Evolutionary conservation across 2,888 invertebrate species (phyloP).

Genomic region (Hydriomena furcata): DNA sequence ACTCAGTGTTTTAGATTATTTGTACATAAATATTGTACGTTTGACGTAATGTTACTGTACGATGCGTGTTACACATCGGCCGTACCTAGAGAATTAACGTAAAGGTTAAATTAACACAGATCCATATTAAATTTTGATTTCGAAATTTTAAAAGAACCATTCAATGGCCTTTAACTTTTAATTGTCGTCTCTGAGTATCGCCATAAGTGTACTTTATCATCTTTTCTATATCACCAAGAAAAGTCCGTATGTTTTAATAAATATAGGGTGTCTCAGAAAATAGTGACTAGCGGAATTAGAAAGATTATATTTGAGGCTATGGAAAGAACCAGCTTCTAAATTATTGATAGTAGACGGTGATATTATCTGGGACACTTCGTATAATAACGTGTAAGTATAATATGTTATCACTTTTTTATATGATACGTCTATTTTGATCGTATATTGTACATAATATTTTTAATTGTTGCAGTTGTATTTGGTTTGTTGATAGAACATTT

Average conservation of each 20-base stretch:
- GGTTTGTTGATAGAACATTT: conserved; percentile 13
- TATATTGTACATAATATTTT: conserved; percentile 20
- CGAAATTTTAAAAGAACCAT: background rate
- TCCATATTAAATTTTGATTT: too few relatives aligned
- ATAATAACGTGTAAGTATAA: conserved; percentile 33
- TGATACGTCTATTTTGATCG: conserved; percentile 24
- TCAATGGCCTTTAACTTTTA: background rate
- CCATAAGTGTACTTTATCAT: conserved; percentile 35
- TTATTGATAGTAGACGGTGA: background rate
- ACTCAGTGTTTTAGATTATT: conserved; percentile 41
- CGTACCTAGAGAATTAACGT: too few relatives aligned
- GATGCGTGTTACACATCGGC: background rate
- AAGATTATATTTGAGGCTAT: conserved; percentile 2
- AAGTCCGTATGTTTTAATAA: conserved; percentile 32
- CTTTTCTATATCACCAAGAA: conserved; percentile 41
- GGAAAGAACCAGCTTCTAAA: background rate
- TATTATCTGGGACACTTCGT: conserved; percentile 8
- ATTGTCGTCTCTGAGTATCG: conserved; percentile 19
- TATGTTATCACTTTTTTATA: conserved; percentile 33
- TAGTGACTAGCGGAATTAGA: background rate
- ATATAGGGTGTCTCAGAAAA: conserved; percentile 6
- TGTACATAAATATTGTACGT: conserved; percentile 41
- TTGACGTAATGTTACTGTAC: conserved; percentile 34
- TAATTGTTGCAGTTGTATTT: conserved; percentile 6
- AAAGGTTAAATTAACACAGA: too few relatives aligned